These are phyloP conservation scores for Potamarius usumacintae DNA, from an alignment of 2,113 vertebrate genomes.

Conservation along the genomic window DNA sequence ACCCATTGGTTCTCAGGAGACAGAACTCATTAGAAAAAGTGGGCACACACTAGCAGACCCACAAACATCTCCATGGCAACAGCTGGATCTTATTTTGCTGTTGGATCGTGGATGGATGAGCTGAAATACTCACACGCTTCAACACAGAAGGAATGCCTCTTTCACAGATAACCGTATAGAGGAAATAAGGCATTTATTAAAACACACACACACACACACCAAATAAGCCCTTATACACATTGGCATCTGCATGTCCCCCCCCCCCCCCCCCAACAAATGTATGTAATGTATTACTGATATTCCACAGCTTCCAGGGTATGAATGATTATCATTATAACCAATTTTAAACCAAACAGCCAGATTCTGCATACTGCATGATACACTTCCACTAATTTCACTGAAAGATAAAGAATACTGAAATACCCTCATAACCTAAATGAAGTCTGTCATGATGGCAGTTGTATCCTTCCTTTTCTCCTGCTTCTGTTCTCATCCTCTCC, in stretches of 20 bases:
- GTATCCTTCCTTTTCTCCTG: neutral
- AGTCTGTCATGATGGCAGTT: neutral
- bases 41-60: slow-evolving; percentile 38
- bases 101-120: slow-evolving; percentile 44
- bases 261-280: too few species aligned
- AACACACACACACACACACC: neutral
- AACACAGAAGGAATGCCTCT: slow-evolving; percentile 34
- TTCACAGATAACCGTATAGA: slow-evolving; percentile 24
- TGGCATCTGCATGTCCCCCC: neutral
- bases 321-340: neutral
- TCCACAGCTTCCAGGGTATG: neutral
- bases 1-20: slow-evolving; percentile 34
- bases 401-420: neutral
- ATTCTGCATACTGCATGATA: neutral
- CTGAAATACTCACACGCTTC: slow-evolving; percentile 40
- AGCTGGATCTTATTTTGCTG: slow-evolving; percentile 42
- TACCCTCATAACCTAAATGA: neutral
- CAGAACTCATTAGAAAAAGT: slow-evolving; percentile 46
- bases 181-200: neutral
- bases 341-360: neutral
- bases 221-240: neutral
- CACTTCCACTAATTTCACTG: neutral
- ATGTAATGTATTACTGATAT: neutral
- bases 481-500: slow-evolving; percentile 15
- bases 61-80: slow-evolving; percentile 51